Conservation (phyloP, 2,888 invertebrate species). For the Caenorhabditis sp. region DNA sequence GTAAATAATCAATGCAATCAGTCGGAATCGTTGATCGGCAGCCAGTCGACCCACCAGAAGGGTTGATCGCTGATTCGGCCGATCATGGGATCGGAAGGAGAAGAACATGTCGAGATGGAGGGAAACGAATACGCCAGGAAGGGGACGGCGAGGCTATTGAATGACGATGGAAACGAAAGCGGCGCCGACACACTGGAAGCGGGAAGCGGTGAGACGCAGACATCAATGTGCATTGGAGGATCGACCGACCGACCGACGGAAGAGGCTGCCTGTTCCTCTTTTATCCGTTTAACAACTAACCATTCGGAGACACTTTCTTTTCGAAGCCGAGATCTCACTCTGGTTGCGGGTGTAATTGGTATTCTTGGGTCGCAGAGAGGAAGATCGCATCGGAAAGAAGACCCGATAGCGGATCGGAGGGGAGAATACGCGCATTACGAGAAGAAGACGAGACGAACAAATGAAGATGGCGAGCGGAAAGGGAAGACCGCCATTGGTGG, state of each 20-base stretch:
- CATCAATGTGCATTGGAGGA: slow-evolving; percentile 28
- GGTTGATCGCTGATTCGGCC: slow-evolving; percentile 7
- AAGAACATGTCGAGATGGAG: slow-evolving; percentile 15
- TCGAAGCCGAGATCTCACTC: background rate
- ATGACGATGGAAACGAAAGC: slow-evolving; percentile 13
- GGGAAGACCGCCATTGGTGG: background rate
- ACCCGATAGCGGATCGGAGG: slow-evolving; percentile 41
- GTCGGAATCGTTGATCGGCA: slow-evolving; percentile 25
- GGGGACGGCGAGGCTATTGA: slow-evolving; percentile 18
- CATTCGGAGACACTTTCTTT: too few relatives aligned
- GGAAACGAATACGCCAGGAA: slow-evolving; percentile 3
- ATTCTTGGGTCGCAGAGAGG: background rate
- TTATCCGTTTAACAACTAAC: too few relatives aligned
- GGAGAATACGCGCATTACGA: background rate
- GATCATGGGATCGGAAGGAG: slow-evolving; percentile 32
- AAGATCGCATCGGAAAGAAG: slow-evolving; percentile 36
- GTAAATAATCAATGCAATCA: slow-evolving; percentile 35
- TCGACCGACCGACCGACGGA: slow-evolving; percentile 9
- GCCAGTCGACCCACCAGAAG: too few relatives aligned
- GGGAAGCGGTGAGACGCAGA: slow-evolving; percentile 41
- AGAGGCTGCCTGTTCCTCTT: too few relatives aligned
- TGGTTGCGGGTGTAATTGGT: too few relatives aligned
- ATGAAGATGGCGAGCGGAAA: slow-evolving; percentile 10
- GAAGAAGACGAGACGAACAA: background rate
- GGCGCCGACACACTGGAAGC: slow-evolving; percentile 26